Evolutionary conservation across 2,888 invertebrate genomes (phyloP), one percentile per base, ranked within the genome.

Genomic region (Calameuta pallipes): DNA sequence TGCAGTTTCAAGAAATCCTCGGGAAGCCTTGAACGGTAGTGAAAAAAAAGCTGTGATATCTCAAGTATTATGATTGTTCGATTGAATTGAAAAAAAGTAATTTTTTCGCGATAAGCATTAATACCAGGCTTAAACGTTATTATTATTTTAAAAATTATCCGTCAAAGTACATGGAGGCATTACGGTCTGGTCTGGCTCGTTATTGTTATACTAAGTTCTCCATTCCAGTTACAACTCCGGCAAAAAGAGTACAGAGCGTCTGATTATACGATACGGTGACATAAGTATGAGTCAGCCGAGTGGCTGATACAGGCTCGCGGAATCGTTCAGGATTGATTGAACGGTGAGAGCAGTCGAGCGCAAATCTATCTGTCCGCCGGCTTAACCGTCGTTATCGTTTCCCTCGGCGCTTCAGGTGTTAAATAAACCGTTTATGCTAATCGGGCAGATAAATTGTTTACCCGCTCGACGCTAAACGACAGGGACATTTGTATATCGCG

Each of bases 361-460:
- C 76, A 73, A 80, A 82, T 82, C 78, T 79, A 78, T 81, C 78
- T 78, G 69, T 82, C 79, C 15, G 73, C 13, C 41, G 31, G 69
- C 74, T 36, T 70, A 68, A 30, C 36, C 78, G 75, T 74, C 77
- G 73, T 75, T 83, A 71, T 69, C 79, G 75, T 82, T 79, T 81
- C 81, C 78, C 82, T 79, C 80, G 82, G 82, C 80, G 83, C 80
- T 80, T 78, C 78, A 76, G 81, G 82, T 84, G 80, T 82, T 85
- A 85, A 82, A 85, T 85, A 84, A 85, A 85, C 85, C 84, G 83
- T 83, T 87, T 83, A 86, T 85, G 85, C 84, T 85, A 85, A 87
- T 85, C 81, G 81, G 2, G 56, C 23, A 56, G 56, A 56, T 56
- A 56, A 56, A 56, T 56, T 56, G 71, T 71, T 71, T 31, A 31